Percentiles rank a stretch among this genome's conserved stretches.
Conservation (phyloP, 2,113 vertebrate species). For the Solenodon paradoxus region DNA sequence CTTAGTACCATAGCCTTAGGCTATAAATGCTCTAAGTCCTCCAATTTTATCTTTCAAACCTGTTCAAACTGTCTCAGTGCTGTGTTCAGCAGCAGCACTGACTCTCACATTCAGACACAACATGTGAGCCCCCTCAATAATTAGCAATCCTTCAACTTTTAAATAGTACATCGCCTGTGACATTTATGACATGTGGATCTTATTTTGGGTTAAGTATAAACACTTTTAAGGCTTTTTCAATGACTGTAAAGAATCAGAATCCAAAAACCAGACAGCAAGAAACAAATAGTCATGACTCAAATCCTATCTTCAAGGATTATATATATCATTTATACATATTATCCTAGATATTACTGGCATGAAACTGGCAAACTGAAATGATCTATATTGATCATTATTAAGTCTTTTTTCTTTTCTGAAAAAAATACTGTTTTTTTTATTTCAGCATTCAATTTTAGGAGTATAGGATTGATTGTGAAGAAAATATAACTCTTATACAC, state of each 20-base stretch:
- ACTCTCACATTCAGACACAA: slow-evolving; percentile 13
- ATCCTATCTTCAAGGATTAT: not conserved
- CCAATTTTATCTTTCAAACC: slow-evolving; percentile 78
- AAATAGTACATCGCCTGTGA: slow-evolving; percentile 46
- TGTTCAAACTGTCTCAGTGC: slow-evolving; percentile 60
- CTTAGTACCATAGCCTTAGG: slow-evolving; percentile 79
- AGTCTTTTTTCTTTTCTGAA: not conserved
- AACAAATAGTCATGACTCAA: not conserved
- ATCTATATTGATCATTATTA: not conserved
- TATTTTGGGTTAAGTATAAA: not conserved
- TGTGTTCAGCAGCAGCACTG: slow-evolving; percentile 37
- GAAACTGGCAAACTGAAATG: not conserved
- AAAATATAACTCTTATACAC: not conserved
- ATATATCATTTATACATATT: not conserved
- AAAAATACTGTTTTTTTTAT: too few species aligned
- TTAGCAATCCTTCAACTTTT: slow-evolving; percentile 56
- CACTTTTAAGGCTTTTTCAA: not conserved
- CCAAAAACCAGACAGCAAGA: not conserved
- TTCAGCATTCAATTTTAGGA: not conserved
- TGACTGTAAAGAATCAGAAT: not conserved
- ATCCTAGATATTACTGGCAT: not conserved
- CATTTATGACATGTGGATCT: not conserved
- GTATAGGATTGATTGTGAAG: not conserved
- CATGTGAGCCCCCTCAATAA: slow-evolving; percentile 17
- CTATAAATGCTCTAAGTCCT: slow-evolving; percentile 79